Evolutionary conservation across 2,888 invertebrate genomes (phyloP).

Genomic region (Amphipyra berbera): DNA sequence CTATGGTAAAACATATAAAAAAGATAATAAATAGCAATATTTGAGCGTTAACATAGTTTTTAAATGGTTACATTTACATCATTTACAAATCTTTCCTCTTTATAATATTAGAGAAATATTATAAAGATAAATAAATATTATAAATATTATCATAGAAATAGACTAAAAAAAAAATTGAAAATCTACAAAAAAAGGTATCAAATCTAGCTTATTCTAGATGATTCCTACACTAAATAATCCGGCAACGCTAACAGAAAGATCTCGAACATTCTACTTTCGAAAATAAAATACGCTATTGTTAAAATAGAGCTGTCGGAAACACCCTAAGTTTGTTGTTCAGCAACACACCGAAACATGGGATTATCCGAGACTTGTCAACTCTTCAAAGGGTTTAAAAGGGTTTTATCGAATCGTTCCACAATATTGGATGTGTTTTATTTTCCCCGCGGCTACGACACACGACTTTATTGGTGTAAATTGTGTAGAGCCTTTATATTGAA

Average conservation of each 20-base stretch:
- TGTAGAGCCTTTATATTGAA: slow-evolving; percentile 10
- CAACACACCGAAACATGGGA: slow-evolving; percentile 34
- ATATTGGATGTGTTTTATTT: slow-evolving; percentile 41
- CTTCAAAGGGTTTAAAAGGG: slow-evolving; percentile 53
- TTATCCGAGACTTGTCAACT: slow-evolving; percentile 52
- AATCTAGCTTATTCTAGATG: too few relatives aligned
- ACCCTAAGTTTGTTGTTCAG: slow-evolving; percentile 5
- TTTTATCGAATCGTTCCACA: slow-evolving; percentile 43
- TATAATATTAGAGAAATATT: too few relatives aligned
- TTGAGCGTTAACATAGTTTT: too few relatives aligned
- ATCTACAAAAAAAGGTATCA: too few relatives aligned
- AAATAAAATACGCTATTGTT: slow-evolving; percentile 11
- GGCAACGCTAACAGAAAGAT: neutral
- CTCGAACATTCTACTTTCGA: neutral
- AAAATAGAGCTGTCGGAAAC: slow-evolving; percentile 15
- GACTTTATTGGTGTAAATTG: slow-evolving; percentile 12
- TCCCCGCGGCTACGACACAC: slow-evolving; percentile 32
- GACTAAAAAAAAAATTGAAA: too few relatives aligned
- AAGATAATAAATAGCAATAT: too few relatives aligned
- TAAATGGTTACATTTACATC: too few relatives aligned
- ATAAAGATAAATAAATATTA: too few relatives aligned
- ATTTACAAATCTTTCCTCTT: too few relatives aligned
- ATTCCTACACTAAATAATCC: too few relatives aligned
- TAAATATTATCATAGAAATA: too few relatives aligned
- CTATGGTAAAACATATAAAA: too few relatives aligned